Base-by-base conservation (phyloP, 2,888 invertebrate genomes). In the Cerceris rybyensis region DNA sequence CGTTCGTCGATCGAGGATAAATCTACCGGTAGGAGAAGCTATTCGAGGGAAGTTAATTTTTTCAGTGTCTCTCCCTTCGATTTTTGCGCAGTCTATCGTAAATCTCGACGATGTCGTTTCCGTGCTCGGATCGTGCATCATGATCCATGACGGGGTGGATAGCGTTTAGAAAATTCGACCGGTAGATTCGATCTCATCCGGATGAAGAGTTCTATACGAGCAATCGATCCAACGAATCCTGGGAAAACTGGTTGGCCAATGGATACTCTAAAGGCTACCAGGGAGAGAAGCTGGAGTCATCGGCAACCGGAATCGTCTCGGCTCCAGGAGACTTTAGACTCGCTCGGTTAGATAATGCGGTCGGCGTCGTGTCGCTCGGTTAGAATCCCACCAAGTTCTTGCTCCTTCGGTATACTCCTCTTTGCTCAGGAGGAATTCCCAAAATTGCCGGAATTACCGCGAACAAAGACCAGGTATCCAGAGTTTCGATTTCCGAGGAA, bases 271-370 rank as follows among this genome's bases (percentile, higher is more conserved):
- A 82, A 83, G 83, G 65, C 63, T 72, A 70, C 54, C 60, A 54
- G 8, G 55, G 57, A 61, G 83, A 76, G 78, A 70, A 78, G 68
- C 71, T 68, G 64, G 64, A 75, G 78, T 74, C 75, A 72, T 83
- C 70, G 74, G 70, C 67, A 57, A 52, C 65, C 63, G 65, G 78
- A 85, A 83, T 85, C 85, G 81, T 81, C 81, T 74, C 75, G 76
- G 71, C 64, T 77, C 64, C 46, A 70, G 60, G 59, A 75, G 79
- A 81, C 80, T 78, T 86, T 81, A 70, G 86, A 84, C 72, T 69
- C 82, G 81, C 81, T 84, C 78, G 79, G 81, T 86, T 87, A 87
- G 88, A 88, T 89, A 90, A 90, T 89, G 83, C 88, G 81, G 80
- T 70, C 79, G 73, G 77, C 84, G 81, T 84, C 83, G 82, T 78